A percentile compares a stretch with the other conserved stretches of the same genome.
These are phyloP conservation scores for Leptopilina myrica DNA, from an alignment of 2,888 invertebrate genomes.

Conservation along the genomic window DNA sequence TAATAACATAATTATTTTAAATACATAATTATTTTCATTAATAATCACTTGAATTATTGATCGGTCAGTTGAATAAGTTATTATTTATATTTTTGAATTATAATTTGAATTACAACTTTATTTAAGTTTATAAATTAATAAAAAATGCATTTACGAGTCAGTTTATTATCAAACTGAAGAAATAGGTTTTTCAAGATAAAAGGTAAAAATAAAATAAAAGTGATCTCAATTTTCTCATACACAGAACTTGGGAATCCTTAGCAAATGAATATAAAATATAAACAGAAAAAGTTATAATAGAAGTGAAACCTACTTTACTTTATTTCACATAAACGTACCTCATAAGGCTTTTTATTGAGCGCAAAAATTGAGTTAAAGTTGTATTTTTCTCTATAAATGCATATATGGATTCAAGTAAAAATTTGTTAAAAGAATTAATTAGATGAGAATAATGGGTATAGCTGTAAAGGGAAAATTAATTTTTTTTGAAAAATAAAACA, in stretches of 20 bases:
- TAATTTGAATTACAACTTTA: no score
- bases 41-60: no score
- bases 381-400: neutral
- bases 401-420: neutral
- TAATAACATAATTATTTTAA: no score
- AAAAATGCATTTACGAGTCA: no score
- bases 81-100: no score
- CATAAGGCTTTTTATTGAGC: conserved; percentile 3
- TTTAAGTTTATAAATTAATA: no score
- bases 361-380: neutral
- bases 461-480: no score
- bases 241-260: neutral
- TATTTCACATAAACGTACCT: neutral
- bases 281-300: conserved; percentile 14
- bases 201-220: neutral
- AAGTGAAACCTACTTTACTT: conserved; percentile 2
- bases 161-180: no score
- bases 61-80: no score
- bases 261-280: conserved; percentile 6
- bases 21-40: no score
- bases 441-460: neutral
- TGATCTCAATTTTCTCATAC: neutral
- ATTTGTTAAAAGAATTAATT: neutral
- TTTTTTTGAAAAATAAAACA: neutral
- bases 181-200: neutral